phyloP scores from a whole-genome alignment of 2,113 vertebrate species.

The Cygnus atratus region DNA sequence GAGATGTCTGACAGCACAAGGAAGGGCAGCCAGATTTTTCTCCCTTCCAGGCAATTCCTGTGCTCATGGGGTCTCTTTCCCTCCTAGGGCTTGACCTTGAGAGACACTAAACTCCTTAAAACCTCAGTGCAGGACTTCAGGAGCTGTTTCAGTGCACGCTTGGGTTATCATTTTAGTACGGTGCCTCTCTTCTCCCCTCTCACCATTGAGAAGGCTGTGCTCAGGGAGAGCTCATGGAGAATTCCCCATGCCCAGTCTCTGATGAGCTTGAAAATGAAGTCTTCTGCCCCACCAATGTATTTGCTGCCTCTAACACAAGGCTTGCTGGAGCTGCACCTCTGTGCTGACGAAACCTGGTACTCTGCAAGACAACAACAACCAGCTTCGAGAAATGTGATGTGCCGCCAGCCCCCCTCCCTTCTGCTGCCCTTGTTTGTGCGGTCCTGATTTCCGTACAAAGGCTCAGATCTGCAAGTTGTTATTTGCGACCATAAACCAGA shows the following conservation, averaged over 20 bases:
- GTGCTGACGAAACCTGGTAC: background rate
- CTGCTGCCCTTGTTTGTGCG: background rate
- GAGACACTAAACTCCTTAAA: background rate
- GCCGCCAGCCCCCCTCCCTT: slow-evolving; percentile 8
- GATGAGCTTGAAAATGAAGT: background rate
- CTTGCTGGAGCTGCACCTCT: background rate
- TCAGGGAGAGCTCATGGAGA: background rate
- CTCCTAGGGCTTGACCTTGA: background rate
- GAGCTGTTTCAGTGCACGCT: background rate
- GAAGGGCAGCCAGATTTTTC: background rate
- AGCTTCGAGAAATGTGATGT: background rate
- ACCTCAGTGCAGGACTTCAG: background rate
- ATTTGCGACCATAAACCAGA: slow-evolving; percentile 23
- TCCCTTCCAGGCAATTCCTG: background rate
- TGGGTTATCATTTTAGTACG: background rate
- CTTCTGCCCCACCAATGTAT: background rate
- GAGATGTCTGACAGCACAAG: background rate
- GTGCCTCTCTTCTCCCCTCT: rapidly evolving
- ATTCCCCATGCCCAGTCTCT: background rate
- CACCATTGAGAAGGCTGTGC: background rate
- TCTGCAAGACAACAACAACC: slow-evolving; percentile 3
- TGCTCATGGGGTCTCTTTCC: background rate
- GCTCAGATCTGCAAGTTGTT: slow-evolving; percentile 52
- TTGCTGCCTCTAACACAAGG: background rate
- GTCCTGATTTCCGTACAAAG: slow-evolving; percentile 32